phyloP scores from a whole-genome alignment of 2,113 vertebrate genomes.

The Scortum barcoo region DNA sequence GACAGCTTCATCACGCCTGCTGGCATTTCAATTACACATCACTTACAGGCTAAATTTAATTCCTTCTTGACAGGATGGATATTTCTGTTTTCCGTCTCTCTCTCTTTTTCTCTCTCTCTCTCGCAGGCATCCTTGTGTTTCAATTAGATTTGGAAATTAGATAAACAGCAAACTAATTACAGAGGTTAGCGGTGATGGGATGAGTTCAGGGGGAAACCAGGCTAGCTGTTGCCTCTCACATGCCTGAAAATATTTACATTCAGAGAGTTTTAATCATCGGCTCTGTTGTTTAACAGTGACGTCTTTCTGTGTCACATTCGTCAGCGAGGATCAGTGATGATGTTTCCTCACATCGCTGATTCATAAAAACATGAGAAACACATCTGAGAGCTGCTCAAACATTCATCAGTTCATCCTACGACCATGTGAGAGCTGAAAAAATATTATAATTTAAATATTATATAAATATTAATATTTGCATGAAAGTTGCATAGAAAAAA shows the following conservation, averaged over 20 bases:
- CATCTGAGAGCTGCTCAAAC: slow-evolving; percentile 2
- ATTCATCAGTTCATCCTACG: slow-evolving; percentile 11
- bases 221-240: background rate
- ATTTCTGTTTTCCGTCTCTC: slow-evolving; percentile 10
- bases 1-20: slow-evolving; percentile 47
- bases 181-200: slow-evolving; percentile 30
- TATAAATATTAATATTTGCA: too few species aligned
- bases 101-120: background rate
- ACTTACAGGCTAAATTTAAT: slow-evolving; percentile 40
- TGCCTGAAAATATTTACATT: slow-evolving; percentile 36
- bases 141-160: slow-evolving; percentile 61
- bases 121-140: slow-evolving; percentile 27
- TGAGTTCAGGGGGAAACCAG: slow-evolving; percentile 18
- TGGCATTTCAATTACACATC: slow-evolving; percentile 58
- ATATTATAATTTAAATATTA: too few species aligned
- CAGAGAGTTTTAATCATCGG: slow-evolving; percentile 5
- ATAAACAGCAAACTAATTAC: slow-evolving; percentile 57
- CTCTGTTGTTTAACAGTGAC: slow-evolving; percentile 30
- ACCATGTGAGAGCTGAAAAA: background rate
- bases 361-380: background rate
- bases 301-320: slow-evolving; percentile 10
- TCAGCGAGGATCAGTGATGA: slow-evolving; percentile 28
- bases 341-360: slow-evolving; percentile 12
- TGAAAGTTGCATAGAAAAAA: background rate
- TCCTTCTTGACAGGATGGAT: slow-evolving; percentile 5